Evolutionary conservation across 2,888 invertebrate genomes (phyloP).

Genomic region (Polymixis lichenea): DNA sequence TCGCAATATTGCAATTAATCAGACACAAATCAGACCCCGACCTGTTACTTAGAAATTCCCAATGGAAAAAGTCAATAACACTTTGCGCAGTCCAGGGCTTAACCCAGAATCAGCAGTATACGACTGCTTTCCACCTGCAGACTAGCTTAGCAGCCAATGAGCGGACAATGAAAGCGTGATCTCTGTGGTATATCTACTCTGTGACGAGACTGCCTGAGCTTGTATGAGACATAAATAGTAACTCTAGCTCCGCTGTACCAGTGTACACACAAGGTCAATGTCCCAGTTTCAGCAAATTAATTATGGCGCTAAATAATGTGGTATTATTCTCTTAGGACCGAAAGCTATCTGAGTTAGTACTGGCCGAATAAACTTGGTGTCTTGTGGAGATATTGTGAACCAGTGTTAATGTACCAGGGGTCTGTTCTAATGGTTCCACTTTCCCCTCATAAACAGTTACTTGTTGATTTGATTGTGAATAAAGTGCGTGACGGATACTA

Average conservation of each 20-base stretch:
- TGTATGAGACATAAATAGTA: slow-evolving; percentile 38
- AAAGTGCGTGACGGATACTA: slow-evolving; percentile 21
- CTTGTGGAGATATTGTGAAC: too few species aligned
- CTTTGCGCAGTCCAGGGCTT: background rate
- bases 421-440: slow-evolving; percentile 11
- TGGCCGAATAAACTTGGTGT: background rate
- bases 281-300: slow-evolving; percentile 35
- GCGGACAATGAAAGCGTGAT: background rate
- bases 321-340: slow-evolving; percentile 12
- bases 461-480: slow-evolving; percentile 15
- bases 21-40: background rate
- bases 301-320: slow-evolving; percentile 11
- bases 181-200: slow-evolving; percentile 30
- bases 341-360: slow-evolving; percentile 21
- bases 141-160: background rate
- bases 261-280: slow-evolving; percentile 38
- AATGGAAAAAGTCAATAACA: background rate
- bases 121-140: background rate
- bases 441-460: slow-evolving; percentile 24
- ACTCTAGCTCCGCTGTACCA: slow-evolving; percentile 16
- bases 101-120: background rate
- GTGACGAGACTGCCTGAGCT: background rate
- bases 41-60: background rate
- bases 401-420: background rate
- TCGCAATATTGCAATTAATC: background rate